phyloP scores from a whole-genome alignment of 2,888 invertebrate genomes.

The Dolomedes plantarius region DNA sequence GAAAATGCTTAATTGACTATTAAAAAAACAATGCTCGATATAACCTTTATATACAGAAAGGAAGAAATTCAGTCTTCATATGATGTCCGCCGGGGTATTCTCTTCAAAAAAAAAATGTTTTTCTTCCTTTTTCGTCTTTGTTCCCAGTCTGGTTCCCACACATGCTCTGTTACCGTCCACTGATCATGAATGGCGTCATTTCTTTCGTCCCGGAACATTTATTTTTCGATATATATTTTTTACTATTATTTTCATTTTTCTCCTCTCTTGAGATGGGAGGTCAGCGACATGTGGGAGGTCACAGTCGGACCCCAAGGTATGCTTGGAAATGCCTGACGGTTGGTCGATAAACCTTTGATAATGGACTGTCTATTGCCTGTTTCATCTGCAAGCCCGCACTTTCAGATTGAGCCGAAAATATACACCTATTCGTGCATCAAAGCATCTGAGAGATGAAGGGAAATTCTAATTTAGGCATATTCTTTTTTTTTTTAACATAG shows the following conservation, averaged over 20 bases:
- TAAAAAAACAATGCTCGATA: too few species aligned
- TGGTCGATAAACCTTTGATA: neutral
- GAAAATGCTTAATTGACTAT: too few species aligned
- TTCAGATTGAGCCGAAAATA: neutral
- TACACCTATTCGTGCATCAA: too few species aligned
- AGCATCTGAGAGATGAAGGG: too few species aligned
- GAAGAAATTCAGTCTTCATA: too few species aligned
- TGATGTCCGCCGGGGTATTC: too few species aligned
- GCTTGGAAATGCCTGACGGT: neutral
- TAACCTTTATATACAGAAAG: too few species aligned
- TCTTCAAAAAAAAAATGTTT: too few species aligned
- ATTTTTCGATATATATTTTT: neutral
- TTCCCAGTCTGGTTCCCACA: neutral
- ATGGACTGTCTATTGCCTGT: neutral
- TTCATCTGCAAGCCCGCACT: neutral
- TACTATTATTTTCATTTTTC: neutral
- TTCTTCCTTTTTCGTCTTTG: neutral
- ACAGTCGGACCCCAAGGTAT: neutral
- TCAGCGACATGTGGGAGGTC: neutral
- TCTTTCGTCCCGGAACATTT: constrained; percentile 6
- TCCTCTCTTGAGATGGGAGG: neutral
- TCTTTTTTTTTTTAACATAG: too few species aligned
- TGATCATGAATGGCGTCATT: constrained; percentile 40
- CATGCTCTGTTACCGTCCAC: constrained; percentile 43
- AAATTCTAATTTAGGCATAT: too few species aligned